Evolutionary conservation across 2,113 vertebrate species (phyloP), one percentile per base, ranked within the genome.

Genomic region (Sminthopsis crassicaudata): DNA sequence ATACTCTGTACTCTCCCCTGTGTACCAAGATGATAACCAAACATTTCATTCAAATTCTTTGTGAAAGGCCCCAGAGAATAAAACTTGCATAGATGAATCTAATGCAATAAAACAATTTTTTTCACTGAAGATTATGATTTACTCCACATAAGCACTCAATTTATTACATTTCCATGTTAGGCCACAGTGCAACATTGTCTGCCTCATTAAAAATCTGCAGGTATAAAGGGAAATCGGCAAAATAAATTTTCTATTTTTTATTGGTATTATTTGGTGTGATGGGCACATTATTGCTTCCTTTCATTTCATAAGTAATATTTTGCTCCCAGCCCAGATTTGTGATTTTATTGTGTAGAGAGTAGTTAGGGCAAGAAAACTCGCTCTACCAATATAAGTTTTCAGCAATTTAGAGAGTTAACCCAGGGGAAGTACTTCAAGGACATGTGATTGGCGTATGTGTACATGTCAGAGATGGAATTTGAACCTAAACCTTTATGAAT

Each of bases 51-150:
- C 52, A 52, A 52, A 7, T 42, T 27, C 24, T 42, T 0, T 50
- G n/a, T 8, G 76, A 76, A 0, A 89, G 26, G 36, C 90, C 53
- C 36, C 94, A 30, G 92, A 48, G 6, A 54, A 94, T 11, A 22
- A 89, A 92, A 24, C 90, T n/a, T 14, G 46, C 24, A 91, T 30
- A 93, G 11, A 27, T 36, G 2, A 67, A 67, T 36, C 26, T 7
- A n/a, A 24, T 54, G 89, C 88, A 94, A n/a, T n/a, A 89, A 90
- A 67, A 67, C 0, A 4, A 42, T 42, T 90, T 91, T 94, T 93
- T 94, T 53, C 90, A 89, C 51, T 57, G 88, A 93, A 26, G 27
- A 54, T 91, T 89, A 19, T 57, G 57, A 90, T n/a, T 26, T 76
- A 93, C n/a, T 53, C 67, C 10, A 19, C 50, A 95, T 54, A 92